These are phyloP conservation scores for Caenorhabditis becei DNA, from an alignment of 2,888 invertebrate species.

Conservation along the genomic window DNA sequence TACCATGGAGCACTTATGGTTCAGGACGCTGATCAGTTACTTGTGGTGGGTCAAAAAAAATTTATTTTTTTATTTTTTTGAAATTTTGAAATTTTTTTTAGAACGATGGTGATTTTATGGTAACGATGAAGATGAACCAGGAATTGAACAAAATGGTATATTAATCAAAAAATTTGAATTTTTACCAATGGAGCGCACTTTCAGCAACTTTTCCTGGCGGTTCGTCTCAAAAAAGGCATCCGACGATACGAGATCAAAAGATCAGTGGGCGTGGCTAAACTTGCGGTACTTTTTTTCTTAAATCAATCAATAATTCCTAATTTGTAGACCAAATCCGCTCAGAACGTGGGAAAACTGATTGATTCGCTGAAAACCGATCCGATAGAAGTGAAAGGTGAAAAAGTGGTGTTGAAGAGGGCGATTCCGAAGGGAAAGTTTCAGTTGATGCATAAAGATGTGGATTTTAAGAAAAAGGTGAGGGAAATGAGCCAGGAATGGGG, in stretches of 20 bases:
- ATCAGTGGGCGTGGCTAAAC: constrained; percentile 27
- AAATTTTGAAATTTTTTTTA: neutral
- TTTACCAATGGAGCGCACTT: neutral
- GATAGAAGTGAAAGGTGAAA: constrained; percentile 60
- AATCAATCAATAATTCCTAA: neutral
- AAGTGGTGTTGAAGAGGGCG: constrained; percentile 64
- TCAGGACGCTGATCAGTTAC: constrained; percentile 71
- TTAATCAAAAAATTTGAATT: no score
- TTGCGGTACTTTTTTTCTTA: constrained; percentile 3
- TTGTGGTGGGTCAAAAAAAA: constrained; percentile 40
- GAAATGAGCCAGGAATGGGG: no score
- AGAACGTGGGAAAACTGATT: constrained; percentile 59
- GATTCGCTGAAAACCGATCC: constrained; percentile 59
- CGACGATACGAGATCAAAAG: constrained; percentile 65
- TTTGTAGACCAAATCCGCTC: constrained; percentile 27
- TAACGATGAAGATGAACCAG: constrained; percentile 42
- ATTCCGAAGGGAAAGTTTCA: constrained; percentile 74
- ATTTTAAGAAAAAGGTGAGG: constrained; percentile 66
- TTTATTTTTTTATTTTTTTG: neutral
- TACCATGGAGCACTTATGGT: constrained; percentile 76
- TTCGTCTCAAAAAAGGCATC: constrained; percentile 52
- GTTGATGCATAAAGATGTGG: constrained; percentile 72
- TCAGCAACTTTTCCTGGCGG: constrained; percentile 56
- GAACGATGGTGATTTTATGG: constrained; percentile 62
- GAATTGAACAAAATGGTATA: constrained; percentile 35